Evolutionary conservation across 2,888 invertebrate genomes (phyloP), one percentile per base, ranked within the genome.

Genomic region (Phaedon cochleariae): DNA sequence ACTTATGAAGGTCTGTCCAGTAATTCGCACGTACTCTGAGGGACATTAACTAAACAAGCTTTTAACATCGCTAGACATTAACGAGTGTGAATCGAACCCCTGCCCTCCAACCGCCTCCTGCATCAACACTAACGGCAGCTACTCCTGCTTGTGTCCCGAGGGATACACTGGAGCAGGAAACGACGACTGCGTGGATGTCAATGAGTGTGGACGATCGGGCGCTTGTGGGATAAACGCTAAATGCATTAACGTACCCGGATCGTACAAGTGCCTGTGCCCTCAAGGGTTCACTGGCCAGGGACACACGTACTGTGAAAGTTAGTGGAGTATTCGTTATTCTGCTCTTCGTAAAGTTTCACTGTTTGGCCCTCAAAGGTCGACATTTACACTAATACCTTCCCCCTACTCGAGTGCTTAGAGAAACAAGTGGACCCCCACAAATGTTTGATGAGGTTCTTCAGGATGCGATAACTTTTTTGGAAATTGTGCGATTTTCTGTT

Each of bases 171-270:
- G 90, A 73, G 80, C 83, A 7, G 67, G 69, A 59, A 83, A 86
- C 49, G 85, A 88, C 74, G 88, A 88, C 74, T 92, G 92, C 80
- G 81, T 88, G 80, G 92, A 93, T 84, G 85, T 91, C 81, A 90
- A 93, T 84, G 92, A 93, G 82, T 93, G 92, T 82, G 87, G 87
- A 65, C 84, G 86, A 73, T 80, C 86, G 71, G 87, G 87, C 76
- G 86, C 89, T 78, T 94, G 94, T 81, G 92, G 92, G 70, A 86
- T 87, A 76, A 91, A 92, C 83, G 91, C 93, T 72, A 90, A 90
- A 83, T 94, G 94, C 85, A 89, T 90, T 83, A 94, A 94, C 84
- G 88, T 90, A 59, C 90, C 90, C n/a, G 94, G 94, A 75, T 90
- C 91, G 62, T 92, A 88, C 86, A 90, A 90, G 80, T 93, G 93